Evolutionary conservation across 2,113 vertebrate species (phyloP), one percentile per base, ranked within the genome.

Genomic region (Labrus mixtus): DNA sequence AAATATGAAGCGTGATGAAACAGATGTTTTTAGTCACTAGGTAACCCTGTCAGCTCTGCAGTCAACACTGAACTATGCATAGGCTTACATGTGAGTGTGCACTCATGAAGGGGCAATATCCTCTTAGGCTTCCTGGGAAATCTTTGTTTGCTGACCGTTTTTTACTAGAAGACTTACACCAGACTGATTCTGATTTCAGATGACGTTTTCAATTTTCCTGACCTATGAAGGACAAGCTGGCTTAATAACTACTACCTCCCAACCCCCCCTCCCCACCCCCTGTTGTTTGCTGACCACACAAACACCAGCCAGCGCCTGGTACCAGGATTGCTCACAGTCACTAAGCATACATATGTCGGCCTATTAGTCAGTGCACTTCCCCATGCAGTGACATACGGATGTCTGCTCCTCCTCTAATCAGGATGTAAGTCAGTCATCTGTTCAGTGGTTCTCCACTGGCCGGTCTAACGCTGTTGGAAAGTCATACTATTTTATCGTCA

Each of bases 241-340:
- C 46, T 19, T 68, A 33, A 69, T 53, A 63, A 37, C 29, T 57
- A 61, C 59, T 22, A 63, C 48, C 29, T 3, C 29, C 29, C 29
- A 3, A 1, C 25, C 25, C 25, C 25, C 25, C 25, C 25, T 3
- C 25, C 25, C 25, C 25, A 3, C 29, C 29, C 29, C 56, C 79
- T 8, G 67, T 43, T 69, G 90, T 93, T 93, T 92, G 85, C 90
- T 64, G 79, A 87, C 68, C 86, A 83, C 83, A 77, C 83, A 89
- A 75, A 79, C 82, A 74, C 68, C 82, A 84, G 70, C 59, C 70
- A 78, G 76, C 29, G 83, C 82, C 81, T 82, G 75, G 82, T 76
- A 87, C 76, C 10, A 64, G 57, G 58, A 79, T 57, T 48, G 68
- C 64, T 79, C 58, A 79, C 79, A 73, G 82, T 79, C 67, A 76